A percentile compares a stretch with the other conserved stretches of the same genome.
Evolutionary conservation across 2,113 vertebrate genomes (phyloP).

Genomic region (Anthoscopus minutus): DNA sequence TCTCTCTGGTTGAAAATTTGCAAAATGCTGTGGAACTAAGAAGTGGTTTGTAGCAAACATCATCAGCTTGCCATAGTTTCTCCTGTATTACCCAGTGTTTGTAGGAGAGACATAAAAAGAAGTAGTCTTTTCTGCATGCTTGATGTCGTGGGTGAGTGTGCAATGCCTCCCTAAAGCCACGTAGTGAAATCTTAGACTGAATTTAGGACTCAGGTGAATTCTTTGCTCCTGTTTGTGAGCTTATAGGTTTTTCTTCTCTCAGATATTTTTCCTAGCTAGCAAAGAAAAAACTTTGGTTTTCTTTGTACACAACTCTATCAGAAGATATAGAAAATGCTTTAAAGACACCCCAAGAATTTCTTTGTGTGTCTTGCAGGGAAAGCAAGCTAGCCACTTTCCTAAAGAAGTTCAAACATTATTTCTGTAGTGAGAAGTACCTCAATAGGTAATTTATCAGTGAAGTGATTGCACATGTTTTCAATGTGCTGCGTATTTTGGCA

Average conservation of each 20-base stretch:
- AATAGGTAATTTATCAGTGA: neutral
- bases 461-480: neutral
- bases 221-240: neutral
- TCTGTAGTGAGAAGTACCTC: neutral
- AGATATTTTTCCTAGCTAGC: neutral
- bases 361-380: neutral
- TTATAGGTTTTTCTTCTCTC: neutral
- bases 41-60: neutral
- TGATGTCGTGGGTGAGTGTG: neutral
- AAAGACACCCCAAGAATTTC: neutral
- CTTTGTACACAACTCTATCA: neutral
- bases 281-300: neutral
- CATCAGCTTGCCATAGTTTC: neutral
- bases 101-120: neutral
- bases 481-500: slow-evolving; percentile 5
- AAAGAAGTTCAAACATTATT: neutral
- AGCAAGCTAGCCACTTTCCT: neutral
- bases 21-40: neutral
- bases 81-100: neutral
- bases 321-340: neutral
- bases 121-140: neutral
- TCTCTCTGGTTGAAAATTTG: neutral
- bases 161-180: neutral
- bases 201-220: neutral
- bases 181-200: neutral